phyloP scores from a whole-genome alignment of 2,797 vertebrate genomes.

The Heliangelus exortis region DNA sequence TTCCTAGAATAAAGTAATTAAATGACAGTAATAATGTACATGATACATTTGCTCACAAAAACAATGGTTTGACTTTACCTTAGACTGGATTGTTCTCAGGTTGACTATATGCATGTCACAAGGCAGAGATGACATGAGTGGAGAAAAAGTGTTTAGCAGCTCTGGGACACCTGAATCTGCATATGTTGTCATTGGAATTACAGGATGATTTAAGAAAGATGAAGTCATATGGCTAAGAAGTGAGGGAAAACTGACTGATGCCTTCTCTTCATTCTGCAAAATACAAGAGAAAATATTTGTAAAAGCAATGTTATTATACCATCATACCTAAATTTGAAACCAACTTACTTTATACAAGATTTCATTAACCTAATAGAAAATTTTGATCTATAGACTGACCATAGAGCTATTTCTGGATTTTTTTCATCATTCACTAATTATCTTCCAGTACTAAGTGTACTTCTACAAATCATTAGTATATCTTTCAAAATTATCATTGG shows the following conservation, averaged over 20 bases:
- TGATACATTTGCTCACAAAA: neutral
- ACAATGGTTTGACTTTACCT: constrained; percentile 76
- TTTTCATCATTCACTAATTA: neutral
- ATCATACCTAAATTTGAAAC: neutral
- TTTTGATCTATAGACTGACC: neutral
- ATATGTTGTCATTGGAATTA: constrained; percentile 81
- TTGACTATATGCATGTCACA: constrained; percentile 92
- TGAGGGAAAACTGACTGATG: constrained; percentile 85
- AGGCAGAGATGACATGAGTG: constrained; percentile 83
- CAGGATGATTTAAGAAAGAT: constrained; percentile 85
- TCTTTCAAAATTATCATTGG: neutral
- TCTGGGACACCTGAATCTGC: constrained; percentile 46
- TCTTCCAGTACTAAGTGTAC: neutral
- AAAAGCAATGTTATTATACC: neutral
- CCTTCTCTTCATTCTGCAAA: constrained; percentile 77
- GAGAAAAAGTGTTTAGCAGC: constrained; percentile 79
- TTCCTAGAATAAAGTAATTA: neutral
- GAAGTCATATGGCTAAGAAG: constrained; percentile 87
- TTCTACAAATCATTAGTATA: neutral
- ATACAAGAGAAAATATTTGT: neutral
- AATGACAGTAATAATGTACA: neutral
- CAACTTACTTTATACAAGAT: neutral
- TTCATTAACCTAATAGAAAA: neutral
- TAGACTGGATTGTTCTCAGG: constrained; percentile 86
- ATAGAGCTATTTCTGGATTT: neutral